phyloP scores from a whole-genome alignment of 2,797 vertebrate species.

The Phrynocephalus forsythii region DNA sequence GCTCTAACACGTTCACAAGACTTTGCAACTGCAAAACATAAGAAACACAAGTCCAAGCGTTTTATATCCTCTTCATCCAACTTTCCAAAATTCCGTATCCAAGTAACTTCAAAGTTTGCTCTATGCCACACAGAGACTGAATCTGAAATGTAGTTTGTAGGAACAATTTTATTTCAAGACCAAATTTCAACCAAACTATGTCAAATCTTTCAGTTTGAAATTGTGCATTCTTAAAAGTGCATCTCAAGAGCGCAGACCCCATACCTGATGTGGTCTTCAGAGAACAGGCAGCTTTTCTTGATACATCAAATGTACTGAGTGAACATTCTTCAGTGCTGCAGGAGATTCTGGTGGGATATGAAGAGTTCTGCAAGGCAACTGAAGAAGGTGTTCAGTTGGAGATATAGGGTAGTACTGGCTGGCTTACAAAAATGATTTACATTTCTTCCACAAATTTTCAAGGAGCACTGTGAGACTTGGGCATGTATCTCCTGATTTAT shows the following conservation, averaged over 20 bases:
- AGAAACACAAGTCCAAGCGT: not conserved
- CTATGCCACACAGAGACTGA: not conserved
- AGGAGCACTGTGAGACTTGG: not conserved
- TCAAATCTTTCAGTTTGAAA: not conserved
- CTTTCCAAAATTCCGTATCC: not conserved
- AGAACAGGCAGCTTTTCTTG: constrained; percentile 25
- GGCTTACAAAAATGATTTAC: constrained; percentile 4
- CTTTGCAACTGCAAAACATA: not conserved
- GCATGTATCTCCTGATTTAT: no score
- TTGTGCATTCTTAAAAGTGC: constrained; percentile 2
- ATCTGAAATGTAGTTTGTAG: not conserved
- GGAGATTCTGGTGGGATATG: constrained; percentile 20
- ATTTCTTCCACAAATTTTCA: constrained; percentile 7
- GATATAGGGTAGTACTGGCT: constrained; percentile 10
- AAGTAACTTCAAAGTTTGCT: not conserved
- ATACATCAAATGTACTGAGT: constrained; percentile 20
- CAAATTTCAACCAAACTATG: not conserved
- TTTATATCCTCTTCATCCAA: not conserved
- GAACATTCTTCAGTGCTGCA: constrained; percentile 23
- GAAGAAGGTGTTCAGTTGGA: constrained; percentile 29
- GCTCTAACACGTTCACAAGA: not conserved
- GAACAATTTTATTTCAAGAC: not conserved
- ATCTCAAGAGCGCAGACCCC: constrained; percentile 3
- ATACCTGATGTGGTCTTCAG: constrained; percentile 34
- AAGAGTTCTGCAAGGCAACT: constrained; percentile 35